A percentile compares a stretch with the other conserved stretches of the same genome.
Conservation (phyloP, 2,797 vertebrate species). For the Neosilurus hyrtlii region DNA sequence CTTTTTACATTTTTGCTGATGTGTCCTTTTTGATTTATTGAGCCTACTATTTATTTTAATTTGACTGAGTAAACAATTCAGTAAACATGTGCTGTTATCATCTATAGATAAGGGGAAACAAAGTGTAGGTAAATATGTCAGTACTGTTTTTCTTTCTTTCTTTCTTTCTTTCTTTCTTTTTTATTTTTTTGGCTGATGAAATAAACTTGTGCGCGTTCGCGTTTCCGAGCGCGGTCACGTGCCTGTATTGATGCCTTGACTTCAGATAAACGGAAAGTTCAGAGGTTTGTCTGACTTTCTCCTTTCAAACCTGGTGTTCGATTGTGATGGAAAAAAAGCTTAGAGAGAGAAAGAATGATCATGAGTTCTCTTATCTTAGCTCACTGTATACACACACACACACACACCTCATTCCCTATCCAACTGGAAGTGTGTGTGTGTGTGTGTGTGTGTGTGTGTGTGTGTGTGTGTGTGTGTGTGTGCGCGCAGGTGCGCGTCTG, state of each 20-base stretch:
- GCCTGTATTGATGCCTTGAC: conserved; percentile 12
- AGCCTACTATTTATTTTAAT: background rate
- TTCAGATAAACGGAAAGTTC: conserved; percentile 20
- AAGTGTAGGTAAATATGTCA: conserved; percentile 1
- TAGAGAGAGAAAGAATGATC: no score
- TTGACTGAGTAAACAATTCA: background rate
- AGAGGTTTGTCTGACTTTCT: conserved; percentile 17
- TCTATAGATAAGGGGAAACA: background rate
- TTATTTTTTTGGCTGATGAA: background rate
- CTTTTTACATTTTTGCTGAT: background rate
- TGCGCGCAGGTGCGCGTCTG: background rate
- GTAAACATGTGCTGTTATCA: background rate
- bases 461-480: background rate
- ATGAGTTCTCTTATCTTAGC: no score
- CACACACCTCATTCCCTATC: background rate
- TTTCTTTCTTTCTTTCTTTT: background rate
- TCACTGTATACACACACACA: no score
- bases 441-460: background rate
- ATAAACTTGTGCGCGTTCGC: background rate
- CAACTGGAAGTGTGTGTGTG: background rate
- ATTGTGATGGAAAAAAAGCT: background rate
- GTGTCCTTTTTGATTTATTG: background rate
- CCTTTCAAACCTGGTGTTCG: conserved; percentile 25
- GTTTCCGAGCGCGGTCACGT: conserved; percentile 12
- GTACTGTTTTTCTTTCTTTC: background rate